These are phyloP conservation scores for Tyto alba DNA, from an alignment of 2,113 vertebrate genomes.

Conservation along the genomic window DNA sequence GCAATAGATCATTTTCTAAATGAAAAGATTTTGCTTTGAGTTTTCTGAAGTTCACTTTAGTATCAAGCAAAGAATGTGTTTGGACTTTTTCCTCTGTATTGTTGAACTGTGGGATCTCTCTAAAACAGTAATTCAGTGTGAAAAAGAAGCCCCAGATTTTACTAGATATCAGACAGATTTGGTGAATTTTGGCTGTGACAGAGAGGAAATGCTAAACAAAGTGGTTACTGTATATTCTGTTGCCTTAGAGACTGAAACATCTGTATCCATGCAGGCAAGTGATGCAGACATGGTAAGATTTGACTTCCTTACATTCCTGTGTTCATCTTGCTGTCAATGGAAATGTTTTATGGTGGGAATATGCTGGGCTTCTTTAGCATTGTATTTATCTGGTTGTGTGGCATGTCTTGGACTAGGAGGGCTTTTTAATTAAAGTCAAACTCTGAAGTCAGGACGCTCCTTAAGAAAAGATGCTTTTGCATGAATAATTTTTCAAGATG, in stretches of 20 bases:
- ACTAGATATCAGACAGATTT: not conserved
- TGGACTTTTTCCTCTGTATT: not conserved
- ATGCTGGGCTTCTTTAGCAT: slow-evolving; percentile 45
- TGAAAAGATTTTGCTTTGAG: not conserved
- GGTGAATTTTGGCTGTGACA: slow-evolving; percentile 35
- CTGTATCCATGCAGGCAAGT: slow-evolving; percentile 70
- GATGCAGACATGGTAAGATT: slow-evolving; percentile 71
- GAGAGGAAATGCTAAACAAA: slow-evolving; percentile 50
- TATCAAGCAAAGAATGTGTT: not conserved
- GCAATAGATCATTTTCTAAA: not conserved
- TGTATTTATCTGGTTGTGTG: slow-evolving; percentile 41
- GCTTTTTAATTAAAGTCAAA: slow-evolving; percentile 62
- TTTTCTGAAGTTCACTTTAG: not conserved
- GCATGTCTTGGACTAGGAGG: slow-evolving; percentile 29
- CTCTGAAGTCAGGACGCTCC: slow-evolving; percentile 44
- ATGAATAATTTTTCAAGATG: slow-evolving; percentile 69
- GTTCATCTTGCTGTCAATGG: slow-evolving; percentile 66
- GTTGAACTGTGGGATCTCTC: not conserved
- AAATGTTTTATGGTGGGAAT: slow-evolving; percentile 58
- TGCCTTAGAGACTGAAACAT: slow-evolving; percentile 73
- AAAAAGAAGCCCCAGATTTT: not conserved
- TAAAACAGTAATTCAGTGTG: not conserved
- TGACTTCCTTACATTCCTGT: slow-evolving; percentile 65
- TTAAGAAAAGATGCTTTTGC: slow-evolving; percentile 60
- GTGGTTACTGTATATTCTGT: slow-evolving; percentile 66